Evolutionary conservation across 2,797 vertebrate genomes (phyloP), one percentile per base, ranked within the genome.

Genomic region (Spondyliosoma cantharus): DNA sequence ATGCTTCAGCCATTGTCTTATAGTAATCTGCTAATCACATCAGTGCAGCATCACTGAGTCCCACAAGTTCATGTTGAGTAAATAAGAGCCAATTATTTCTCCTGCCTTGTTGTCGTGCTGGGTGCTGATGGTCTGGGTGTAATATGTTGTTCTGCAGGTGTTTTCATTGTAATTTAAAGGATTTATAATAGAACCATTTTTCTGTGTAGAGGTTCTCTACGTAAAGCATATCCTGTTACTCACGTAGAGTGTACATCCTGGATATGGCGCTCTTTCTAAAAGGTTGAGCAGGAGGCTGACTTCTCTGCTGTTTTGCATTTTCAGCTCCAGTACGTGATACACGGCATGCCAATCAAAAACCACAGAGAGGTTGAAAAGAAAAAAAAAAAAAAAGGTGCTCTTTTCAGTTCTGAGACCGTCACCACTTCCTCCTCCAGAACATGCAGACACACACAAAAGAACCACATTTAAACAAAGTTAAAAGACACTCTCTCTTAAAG

Each of bases 1-100:
- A 70, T 58, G 60, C 82, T 71, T n/a, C 62, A 72, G 74, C 78
- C 76, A 87, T 89, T 89, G 91, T 92, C 85, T 91, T 80, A 64
- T 67, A 82, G 74, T 94, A 93, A 94, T 92, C 92, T 92, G 78
- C 68, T 91, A 93, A 93, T 93, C 93, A 91, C 85, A 90, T 95
- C 91, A 95, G 87, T 92, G 89, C 89, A 70, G 93, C 92, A 84
- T 92, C 90, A 90, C 76, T 29, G 76, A 86, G 48, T 67, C 46
- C 79, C 62, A 37, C 76, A 84, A 71, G 71, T 93, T 93, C 73
- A 91, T 88, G 82, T 86, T 84, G 69, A 75, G 78, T 86, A 85
- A 89, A 93, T 83, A 89, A 71, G 65, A 82, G 74, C 80, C 87
- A 91, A 90, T 90, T 86, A 86, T 54, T 81, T 78, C 49, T 29